A percentile compares a stretch with the other conserved stretches of the same genome.
phyloP scores from a whole-genome alignment of 1,140 invertebrate species.

The Oncopodura yosiiana region DNA sequence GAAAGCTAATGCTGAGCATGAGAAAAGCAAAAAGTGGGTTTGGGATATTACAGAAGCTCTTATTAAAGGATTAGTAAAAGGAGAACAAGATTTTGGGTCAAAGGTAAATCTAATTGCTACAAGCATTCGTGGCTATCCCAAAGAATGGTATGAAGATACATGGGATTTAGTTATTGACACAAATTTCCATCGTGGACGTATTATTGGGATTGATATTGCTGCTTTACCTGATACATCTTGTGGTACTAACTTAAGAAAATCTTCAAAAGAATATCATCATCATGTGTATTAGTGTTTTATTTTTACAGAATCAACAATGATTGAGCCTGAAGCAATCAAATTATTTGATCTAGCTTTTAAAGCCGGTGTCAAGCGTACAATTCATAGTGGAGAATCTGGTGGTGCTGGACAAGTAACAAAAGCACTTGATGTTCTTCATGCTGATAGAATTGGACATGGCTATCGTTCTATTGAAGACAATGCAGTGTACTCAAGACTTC shows the following conservation, averaged over 20 bases:
- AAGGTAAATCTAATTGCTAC: constrained; percentile 45
- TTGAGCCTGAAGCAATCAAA: constrained; percentile 34
- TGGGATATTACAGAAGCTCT: constrained; percentile 44
- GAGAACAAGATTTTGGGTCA: constrained; percentile 45
- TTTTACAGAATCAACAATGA: constrained; percentile 3
- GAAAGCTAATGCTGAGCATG: constrained; percentile 3
- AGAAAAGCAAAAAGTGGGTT: constrained; percentile 23
- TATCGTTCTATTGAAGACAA: constrained; percentile 48
- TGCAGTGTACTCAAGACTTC: constrained; percentile 42
- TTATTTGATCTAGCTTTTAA: constrained; percentile 41
- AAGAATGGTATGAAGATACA: constrained; percentile 39
- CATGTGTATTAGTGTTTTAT: not conserved
- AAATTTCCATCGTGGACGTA: constrained; percentile 44
- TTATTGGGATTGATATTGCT: constrained; percentile 53
- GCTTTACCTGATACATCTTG: constrained; percentile 28
- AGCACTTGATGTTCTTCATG: constrained; percentile 46
- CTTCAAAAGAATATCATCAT: too few relatives aligned
- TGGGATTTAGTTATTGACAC: constrained; percentile 45
- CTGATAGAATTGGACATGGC: constrained; percentile 52
- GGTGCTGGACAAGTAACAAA: constrained; percentile 41
- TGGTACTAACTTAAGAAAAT: too few relatives aligned
- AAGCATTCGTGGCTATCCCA: constrained; percentile 41
- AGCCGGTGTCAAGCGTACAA: constrained; percentile 47
- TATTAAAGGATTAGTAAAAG: constrained; percentile 43
- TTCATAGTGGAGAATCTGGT: constrained; percentile 52